phyloP scores from a whole-genome alignment of 2,113 vertebrate species.

The Campylomormyrus numenius region DNA sequence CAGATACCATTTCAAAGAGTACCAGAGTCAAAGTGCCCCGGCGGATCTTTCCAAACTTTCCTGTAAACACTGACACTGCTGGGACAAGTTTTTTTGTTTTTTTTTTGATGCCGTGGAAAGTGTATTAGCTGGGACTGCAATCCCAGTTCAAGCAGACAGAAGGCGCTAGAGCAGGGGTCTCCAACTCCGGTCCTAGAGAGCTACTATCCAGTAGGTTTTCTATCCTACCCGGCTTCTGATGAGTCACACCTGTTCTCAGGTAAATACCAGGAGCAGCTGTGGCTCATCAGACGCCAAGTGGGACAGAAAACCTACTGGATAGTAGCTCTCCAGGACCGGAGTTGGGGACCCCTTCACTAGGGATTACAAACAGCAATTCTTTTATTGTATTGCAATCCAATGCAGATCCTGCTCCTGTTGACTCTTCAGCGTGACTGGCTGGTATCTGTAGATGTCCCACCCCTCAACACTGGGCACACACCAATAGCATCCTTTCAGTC shows the following conservation, averaged over 20 bases:
- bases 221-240: too few relatives aligned
- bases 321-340: too few relatives aligned
- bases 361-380: neutral
- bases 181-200: too few relatives aligned
- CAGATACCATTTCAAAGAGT: neutral
- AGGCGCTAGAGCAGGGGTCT: neutral
- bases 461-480: neutral
- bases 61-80: neutral
- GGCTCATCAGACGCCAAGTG: too few relatives aligned
- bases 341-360: too few relatives aligned
- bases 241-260: too few relatives aligned
- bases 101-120: neutral
- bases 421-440: neutral
- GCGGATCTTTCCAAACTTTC: neutral
- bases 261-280: too few relatives aligned
- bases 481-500: neutral
- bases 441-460: neutral
- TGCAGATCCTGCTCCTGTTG: neutral
- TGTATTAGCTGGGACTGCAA: neutral
- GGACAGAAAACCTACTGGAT: too few relatives aligned
- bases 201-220: too few relatives aligned
- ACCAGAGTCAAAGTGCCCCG: neutral
- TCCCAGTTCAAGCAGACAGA: neutral
- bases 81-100: neutral
- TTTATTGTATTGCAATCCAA: neutral